Evolutionary conservation across 2,797 vertebrate species (phyloP), one percentile per base, ranked within the genome.

Genomic region (Pelobates cultripes): DNA sequence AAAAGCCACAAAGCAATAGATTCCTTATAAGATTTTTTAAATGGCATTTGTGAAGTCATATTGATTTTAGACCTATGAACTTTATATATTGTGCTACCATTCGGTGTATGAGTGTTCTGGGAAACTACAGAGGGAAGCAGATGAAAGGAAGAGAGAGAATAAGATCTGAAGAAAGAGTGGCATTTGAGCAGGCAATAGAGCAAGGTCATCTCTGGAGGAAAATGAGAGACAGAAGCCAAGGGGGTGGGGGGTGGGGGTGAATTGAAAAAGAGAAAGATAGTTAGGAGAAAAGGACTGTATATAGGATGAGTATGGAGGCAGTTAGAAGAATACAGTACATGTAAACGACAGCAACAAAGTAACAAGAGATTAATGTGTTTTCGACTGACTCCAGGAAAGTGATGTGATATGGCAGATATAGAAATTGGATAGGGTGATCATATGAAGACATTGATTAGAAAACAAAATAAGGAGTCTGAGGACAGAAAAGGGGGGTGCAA

Each of bases 191-290:
- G 47, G 51, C 55, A 80, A 68, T 70, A 67, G 40, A 77, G 69
- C 69, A 82, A 77, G 80, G 80, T 82, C 80, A 77, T 57, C 15
- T 68, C 80, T 78, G 80, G 78, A 78, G 81, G 70, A 82, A 70
- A 82, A 82, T 44, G 61, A 82, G 69, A 66, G 17, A 69, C 10
- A 28, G 28, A 55, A 77, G 17, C 70, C 67, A 73, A 77, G 42
- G 61, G 68, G 43, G 61, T 60, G 45, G n/a, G 57, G 28, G 44
- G 14, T 28, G 64, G 61, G 47, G 57, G 45, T 47, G 73, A 51
- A 73, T 41, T 55, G 45, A 43, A 43, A 77, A 72, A 57, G 43
- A 77, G 69, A 15, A 12, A 43, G 51, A 9, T 66, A 72, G 60
- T 40, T 60, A 47, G 74, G 41, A 70, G 55, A 13, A 71, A 68